Evolutionary conservation across 2,113 vertebrate genomes (phyloP), one percentile per base, ranked within the genome.

Genomic region (Tragelaphus buxtoni): DNA sequence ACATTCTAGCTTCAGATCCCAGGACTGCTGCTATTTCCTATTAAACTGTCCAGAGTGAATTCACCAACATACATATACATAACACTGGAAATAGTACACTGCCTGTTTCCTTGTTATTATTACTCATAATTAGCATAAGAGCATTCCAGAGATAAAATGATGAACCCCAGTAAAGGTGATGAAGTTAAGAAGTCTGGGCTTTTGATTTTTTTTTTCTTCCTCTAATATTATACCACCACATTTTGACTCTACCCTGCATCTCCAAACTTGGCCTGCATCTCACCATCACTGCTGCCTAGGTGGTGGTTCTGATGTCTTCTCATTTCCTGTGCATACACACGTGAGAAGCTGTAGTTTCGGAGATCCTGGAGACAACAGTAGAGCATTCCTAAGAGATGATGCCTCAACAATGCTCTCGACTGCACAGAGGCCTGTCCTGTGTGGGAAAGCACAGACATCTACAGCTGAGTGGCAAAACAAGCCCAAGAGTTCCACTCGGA

Each of bases 21-120:
- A 88, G 18, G 60, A 74, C n/a, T 88, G 30, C 20, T 58, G 32
- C 32, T 77, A 69, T 45, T 26, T 94, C 72, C 32, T 79, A 63
- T 28, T n/a, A 72, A 86, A 87, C 49, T 69, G 88, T 96, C 82
- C 94, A 60, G n/a, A 88, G 28, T 84, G 65, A 94, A 83, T 65
- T 86, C 79, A 49, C 35, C 83, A 94, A 32, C 14, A 47, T 47
- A 10, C 9, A 47, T 30, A 65, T 47, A 26, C 28, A 49, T 74
- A 74, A 77, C 58, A 94, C 24, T 47, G 3, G 74, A 45, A 91
- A 63, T 3, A 72, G 10, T 9, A 90, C 47, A 65, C 8, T 69
- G 65, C 18, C 74, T 84, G 10, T 80, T 76, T 6, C 74, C 12
- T 53, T 56, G n/a, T 22, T 65, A 93, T 35, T 45, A 58, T 51